These are phyloP conservation scores for Ascidia mentula DNA, from an alignment of 23 tunicate species.

Conservation along the genomic window DNA sequence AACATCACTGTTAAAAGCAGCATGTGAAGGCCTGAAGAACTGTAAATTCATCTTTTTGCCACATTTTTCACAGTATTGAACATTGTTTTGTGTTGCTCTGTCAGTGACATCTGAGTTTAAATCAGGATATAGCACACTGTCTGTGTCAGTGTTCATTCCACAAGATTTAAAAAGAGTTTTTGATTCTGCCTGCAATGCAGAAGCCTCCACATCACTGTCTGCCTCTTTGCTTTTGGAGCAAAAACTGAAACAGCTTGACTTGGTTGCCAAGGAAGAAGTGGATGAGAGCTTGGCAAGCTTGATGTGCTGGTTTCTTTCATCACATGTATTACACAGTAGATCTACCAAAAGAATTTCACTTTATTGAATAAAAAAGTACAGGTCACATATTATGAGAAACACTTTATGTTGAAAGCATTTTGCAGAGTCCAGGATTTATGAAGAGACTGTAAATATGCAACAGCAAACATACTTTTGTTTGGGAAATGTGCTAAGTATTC, in stretches of 20 bases:
- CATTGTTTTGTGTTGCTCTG: background rate
- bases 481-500: no score
- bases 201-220: background rate
- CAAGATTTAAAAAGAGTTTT: slow-evolving; percentile 39
- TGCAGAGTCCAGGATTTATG: no score
- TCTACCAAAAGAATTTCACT: no score
- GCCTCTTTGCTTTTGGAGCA: slow-evolving; percentile 29
- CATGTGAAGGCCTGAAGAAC: background rate
- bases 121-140: slow-evolving; percentile 7
- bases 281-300: slow-evolving; percentile 11
- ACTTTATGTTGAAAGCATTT: no score
- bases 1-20: background rate
- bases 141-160: slow-evolving; percentile 40
- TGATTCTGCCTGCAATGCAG: slow-evolving; percentile 4
- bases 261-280: background rate
- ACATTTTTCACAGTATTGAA: background rate
- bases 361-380: no score
- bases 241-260: slow-evolving; percentile 46
- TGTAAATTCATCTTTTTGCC: background rate
- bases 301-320: background rate
- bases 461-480: no score
- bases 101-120: no score
- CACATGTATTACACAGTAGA: no score
- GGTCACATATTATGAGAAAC: no score
- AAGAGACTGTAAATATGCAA: no score